Evolutionary conservation across 2,113 vertebrate genomes (phyloP).

Genomic region (Pelmatolapia mariae): DNA sequence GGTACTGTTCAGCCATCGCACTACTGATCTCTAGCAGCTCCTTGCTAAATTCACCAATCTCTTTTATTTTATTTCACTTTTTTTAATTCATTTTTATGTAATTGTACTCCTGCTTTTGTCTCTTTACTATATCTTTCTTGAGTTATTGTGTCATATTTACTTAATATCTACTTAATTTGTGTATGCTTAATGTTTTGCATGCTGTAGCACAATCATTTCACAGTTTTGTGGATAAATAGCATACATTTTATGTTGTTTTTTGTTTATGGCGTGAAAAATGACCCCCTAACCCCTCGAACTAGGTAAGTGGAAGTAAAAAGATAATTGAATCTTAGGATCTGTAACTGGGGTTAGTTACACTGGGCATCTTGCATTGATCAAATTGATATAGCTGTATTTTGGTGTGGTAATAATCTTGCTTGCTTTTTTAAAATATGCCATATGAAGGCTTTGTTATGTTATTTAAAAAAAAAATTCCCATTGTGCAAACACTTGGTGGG

Average conservation of each 20-base stretch:
- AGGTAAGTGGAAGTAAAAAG: not conserved
- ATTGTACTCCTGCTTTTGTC: not conserved
- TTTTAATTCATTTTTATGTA: not conserved
- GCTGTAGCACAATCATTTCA: not conserved
- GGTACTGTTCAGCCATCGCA: not conserved
- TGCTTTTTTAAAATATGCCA: not conserved
- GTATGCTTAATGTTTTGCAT: not conserved
- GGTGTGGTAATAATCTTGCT: not conserved
- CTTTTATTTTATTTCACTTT: not conserved
- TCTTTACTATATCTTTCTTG: not conserved
- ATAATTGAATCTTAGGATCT: not conserved
- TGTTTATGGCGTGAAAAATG: fast-evolving
- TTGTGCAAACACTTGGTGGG: not conserved
- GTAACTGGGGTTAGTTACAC: not conserved
- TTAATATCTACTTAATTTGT: not conserved
- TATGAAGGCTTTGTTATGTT: not conserved
- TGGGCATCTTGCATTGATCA: not conserved
- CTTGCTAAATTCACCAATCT: not conserved
- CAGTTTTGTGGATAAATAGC: not conserved
- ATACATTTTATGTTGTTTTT: not conserved
- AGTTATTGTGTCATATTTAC: not conserved
- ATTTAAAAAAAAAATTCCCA: not conserved
- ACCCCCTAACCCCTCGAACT: not conserved
- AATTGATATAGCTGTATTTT: not conserved
- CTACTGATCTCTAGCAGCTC: not conserved